Percentiles rank a stretch among this genome's conserved stretches.
phyloP scores from a whole-genome alignment of 2,888 invertebrate genomes.

The Cephus pulcher region DNA sequence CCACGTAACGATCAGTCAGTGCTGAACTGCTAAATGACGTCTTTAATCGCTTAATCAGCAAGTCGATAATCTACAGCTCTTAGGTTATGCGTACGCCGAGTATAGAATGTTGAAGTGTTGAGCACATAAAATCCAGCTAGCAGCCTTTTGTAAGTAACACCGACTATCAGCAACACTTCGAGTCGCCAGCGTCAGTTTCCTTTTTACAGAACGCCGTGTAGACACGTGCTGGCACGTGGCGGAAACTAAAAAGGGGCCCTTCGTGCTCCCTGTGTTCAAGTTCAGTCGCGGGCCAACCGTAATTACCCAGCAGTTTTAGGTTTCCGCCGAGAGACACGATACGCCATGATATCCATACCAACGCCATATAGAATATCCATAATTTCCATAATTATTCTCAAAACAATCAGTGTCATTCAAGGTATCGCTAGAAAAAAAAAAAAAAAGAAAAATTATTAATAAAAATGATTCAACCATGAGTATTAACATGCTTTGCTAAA shows the following conservation, averaged over 20 bases:
- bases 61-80: background rate
- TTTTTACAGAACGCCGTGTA: conserved; percentile 42
- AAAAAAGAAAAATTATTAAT: no score
- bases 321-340: conserved; percentile 42
- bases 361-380: background rate
- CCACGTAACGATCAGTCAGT: background rate
- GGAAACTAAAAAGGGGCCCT: conserved; percentile 59
- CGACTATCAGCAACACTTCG: conserved; percentile 47
- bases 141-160: conserved; percentile 1
- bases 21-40: background rate
- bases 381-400: background rate
- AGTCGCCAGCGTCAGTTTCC: conserved; percentile 51
- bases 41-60: conserved; percentile 2
- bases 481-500: background rate
- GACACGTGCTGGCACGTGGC: conserved; percentile 66
- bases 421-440: background rate
- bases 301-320: conserved; percentile 66
- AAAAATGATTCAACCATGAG: background rate
- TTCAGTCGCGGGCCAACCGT: conserved; percentile 49
- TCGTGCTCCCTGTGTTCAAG: conserved; percentile 26
- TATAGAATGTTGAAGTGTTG: background rate
- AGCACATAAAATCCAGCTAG: background rate
- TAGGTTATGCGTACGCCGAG: background rate
- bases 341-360: background rate
- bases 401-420: background rate